Conservation (phyloP, 2,797 vertebrate genomes). For the Poecilia wingei region DNA sequence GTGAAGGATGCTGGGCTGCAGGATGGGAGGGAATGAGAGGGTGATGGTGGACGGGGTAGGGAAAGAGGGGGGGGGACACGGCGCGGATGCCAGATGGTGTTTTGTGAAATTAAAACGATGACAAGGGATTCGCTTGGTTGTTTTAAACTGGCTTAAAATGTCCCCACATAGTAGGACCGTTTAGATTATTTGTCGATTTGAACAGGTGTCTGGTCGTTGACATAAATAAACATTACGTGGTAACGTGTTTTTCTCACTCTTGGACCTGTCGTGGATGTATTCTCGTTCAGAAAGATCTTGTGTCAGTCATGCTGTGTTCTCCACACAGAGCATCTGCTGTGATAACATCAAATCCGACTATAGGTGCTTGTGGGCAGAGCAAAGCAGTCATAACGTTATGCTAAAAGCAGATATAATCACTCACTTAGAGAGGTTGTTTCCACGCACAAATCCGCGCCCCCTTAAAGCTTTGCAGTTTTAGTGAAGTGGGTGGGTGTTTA, state of each 20-base stretch:
- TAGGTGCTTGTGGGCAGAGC: conserved; percentile 10
- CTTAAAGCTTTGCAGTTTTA: conserved; percentile 13
- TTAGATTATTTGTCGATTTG: conserved; percentile 71
- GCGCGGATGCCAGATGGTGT: conserved; percentile 56
- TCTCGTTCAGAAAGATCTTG: conserved; percentile 18
- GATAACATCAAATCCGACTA: conserved; percentile 11
- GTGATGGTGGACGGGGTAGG: conserved; percentile 1
- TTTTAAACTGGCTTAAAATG: conserved; percentile 78
- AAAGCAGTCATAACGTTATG: conserved; percentile 1
- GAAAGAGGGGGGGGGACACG: conserved; percentile 33
- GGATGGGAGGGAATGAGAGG: conserved; percentile 73
- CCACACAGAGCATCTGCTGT: conserved; percentile 16
- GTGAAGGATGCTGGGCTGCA: conserved; percentile 91
- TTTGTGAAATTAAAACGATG: conserved; percentile 71
- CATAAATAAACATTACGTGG: conserved; percentile 79
- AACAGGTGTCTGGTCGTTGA: conserved; percentile 85
- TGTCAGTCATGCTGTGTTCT: conserved; percentile 21
- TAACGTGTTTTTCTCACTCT: conserved; percentile 55
- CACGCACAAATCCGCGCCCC: not conserved
- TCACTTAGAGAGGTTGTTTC: not conserved
- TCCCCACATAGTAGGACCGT: conserved; percentile 55
- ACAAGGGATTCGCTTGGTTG: conserved; percentile 66
- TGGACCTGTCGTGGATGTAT: conserved; percentile 44
- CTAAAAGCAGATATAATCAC: conserved; percentile 7
- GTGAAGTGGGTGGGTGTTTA: too few species aligned